These are phyloP conservation scores for Tangara arthus DNA, from an alignment of 2,797 vertebrate genomes.

Conservation along the genomic window DNA sequence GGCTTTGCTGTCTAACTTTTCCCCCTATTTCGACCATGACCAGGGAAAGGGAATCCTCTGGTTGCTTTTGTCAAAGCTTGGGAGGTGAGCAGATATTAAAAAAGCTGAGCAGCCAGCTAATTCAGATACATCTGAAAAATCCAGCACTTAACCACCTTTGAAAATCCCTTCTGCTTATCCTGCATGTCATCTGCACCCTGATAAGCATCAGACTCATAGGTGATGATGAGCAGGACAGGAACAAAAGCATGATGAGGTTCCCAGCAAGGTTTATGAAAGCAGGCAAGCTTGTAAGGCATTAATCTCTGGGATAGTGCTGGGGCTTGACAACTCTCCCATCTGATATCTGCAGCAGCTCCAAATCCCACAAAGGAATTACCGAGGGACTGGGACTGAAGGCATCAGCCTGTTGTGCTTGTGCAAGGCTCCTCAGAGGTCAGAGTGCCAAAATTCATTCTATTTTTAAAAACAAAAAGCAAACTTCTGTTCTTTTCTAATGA, in stretches of 20 bases:
- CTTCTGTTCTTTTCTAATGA: background rate
- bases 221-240: conserved; percentile 29
- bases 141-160: background rate
- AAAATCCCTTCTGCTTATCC: conserved; percentile 17
- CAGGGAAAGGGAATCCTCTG: conserved; percentile 40
- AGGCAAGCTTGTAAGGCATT: background rate
- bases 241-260: conserved; percentile 23
- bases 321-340: background rate
- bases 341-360: background rate
- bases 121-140: background rate
- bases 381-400: background rate
- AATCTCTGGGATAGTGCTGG: background rate
- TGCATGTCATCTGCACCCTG: conserved; percentile 1
- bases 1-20: conserved; percentile 38
- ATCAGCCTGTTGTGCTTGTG: background rate
- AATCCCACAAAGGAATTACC: background rate
- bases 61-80: background rate
- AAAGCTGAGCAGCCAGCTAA: background rate
- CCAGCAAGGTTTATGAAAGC: conserved; percentile 24
- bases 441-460: background rate
- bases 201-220: background rate
- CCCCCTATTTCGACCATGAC: background rate
- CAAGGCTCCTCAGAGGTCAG: background rate
- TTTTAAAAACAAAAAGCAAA: background rate
- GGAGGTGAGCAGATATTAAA: background rate